A percentile compares a stretch with the other conserved stretches of the same genome.
Conservation (phyloP, 2,888 invertebrate species). For the Sarcophaga subvicina region DNA sequence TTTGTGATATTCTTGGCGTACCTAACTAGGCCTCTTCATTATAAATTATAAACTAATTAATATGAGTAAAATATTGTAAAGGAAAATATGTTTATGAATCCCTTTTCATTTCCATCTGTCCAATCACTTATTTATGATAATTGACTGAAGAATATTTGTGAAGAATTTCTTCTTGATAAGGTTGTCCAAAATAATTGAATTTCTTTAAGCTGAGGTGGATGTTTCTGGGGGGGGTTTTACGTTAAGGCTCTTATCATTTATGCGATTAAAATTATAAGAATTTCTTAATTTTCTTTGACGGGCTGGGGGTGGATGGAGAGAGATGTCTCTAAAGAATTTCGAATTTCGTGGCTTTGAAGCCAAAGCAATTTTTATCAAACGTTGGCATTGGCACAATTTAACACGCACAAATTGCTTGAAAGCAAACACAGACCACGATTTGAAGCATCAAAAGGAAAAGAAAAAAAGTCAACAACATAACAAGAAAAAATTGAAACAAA, state of each 20-base stretch:
- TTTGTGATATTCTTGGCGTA: too few species aligned
- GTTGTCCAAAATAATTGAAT: slow-evolving; percentile 55
- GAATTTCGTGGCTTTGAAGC: slow-evolving; percentile 47
- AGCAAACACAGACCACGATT: slow-evolving; percentile 31
- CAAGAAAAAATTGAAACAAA: neutral
- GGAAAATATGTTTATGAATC: neutral
- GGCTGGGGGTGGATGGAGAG: too few species aligned
- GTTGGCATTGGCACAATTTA: slow-evolving; percentile 62
- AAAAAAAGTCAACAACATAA: neutral
- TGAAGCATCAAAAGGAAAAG: neutral
- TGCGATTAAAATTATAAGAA: slow-evolving; percentile 58
- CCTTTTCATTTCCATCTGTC: neutral
- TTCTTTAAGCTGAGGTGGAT: slow-evolving; percentile 14
- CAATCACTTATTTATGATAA: slow-evolving; percentile 29
- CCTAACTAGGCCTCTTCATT: too few species aligned
- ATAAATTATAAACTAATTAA: too few species aligned
- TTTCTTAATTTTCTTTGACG: slow-evolving; percentile 7
- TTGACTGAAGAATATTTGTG: slow-evolving; percentile 28
- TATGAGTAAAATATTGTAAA: too few species aligned
- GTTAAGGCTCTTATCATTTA: slow-evolving; percentile 34
- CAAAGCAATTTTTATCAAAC: slow-evolving; percentile 44
- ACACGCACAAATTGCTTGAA: slow-evolving; percentile 63
- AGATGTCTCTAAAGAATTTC: slow-evolving; percentile 54
- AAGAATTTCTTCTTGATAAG: neutral
- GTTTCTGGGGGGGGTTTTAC: slow-evolving; percentile 20